Conservation (phyloP, 37 sponge, comb jelly and placozoan genomes). For the Theonella swinhoei region DNA sequence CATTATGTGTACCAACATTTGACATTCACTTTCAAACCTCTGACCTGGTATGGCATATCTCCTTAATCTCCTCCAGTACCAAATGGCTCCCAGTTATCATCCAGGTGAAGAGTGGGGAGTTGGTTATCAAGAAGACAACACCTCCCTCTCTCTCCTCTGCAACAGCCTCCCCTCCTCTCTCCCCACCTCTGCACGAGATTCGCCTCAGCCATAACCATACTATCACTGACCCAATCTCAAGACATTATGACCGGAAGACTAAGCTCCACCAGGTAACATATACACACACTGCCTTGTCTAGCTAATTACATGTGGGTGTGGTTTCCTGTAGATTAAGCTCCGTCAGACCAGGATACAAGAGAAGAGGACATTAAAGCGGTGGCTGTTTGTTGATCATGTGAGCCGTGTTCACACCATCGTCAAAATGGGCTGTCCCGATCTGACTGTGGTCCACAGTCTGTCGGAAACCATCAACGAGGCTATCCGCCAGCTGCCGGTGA, state of each 20-base stretch:
- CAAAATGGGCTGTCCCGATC: slow-evolving; percentile 79
- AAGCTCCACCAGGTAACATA: slow-evolving; percentile 84
- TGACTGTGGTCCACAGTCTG: slow-evolving; percentile 51
- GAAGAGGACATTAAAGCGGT: slow-evolving; percentile 72
- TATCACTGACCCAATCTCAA: slow-evolving; percentile 40
- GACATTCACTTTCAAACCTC: no score
- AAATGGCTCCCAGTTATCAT: slow-evolving; percentile 84
- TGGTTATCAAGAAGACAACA: slow-evolving; percentile 23
- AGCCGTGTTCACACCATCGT: slow-evolving; percentile 52
- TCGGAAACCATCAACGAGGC: slow-evolving; percentile 75
- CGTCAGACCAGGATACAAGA: slow-evolving; percentile 53
- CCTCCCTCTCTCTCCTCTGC: slow-evolving; percentile 18
- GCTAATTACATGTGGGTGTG: not conserved
- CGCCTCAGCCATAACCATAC: slow-evolving; percentile 76
- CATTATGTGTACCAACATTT: no score
- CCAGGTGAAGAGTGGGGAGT: slow-evolving; percentile 63
- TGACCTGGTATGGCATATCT: no score
- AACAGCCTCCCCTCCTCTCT: slow-evolving; percentile 14
- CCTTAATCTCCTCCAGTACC: slow-evolving; percentile 18
- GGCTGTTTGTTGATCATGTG: slow-evolving; percentile 83
- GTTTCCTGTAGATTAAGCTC: not conserved
- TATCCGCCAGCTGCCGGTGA: slow-evolving; percentile 78
- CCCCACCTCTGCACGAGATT: slow-evolving; percentile 57
- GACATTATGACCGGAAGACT: slow-evolving; percentile 58
- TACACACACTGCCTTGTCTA: no score